Base-by-base conservation (phyloP, 2,797 vertebrate genomes). In the Brachyrhaphis roseni region DNA sequence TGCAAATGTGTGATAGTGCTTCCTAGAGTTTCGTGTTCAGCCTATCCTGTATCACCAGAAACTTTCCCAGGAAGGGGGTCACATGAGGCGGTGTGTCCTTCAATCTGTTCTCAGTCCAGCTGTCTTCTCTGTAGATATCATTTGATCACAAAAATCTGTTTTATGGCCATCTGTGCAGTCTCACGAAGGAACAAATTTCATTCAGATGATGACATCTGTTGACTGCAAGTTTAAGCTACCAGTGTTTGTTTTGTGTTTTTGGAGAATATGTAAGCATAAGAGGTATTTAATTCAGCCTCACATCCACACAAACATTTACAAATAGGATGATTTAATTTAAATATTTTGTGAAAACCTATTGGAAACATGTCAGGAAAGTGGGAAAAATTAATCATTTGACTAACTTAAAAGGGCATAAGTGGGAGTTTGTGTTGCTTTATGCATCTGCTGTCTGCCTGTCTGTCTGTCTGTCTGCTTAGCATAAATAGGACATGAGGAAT, bases 401-500 rank as follows among this genome's bases (percentile, higher is more conserved):
- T 80, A 76, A 77, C 31, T 81, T 28, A 31, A 76, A 72, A 62
- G 80, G 82, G 78, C 75, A 45, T 73, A 23, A 41, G 36, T 41
- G 81, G 80, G 46, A 53, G 71, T 79, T 80, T 74, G 55, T 64
- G 78, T 87, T 84, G 82, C 84, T 84, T 62, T 78, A 76, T 81
- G 74, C 82, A 84, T 82, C 84, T 76, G 75, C 80, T 83, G 82
- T 81, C 82, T 70, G 86, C 72, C 81, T 83, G 31, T 76, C 71
- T 74, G 76, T 84, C 81, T 83, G 31, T 76, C 71, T 74, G 76
- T 84, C 81, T 84, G 75, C 59, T 76, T 82, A 80, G 64, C 75
- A 88, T 78, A 75, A 85, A 86, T 73, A 81, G 82, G 77, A 87
- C 89, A 85, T 77, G 78, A 51, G 77, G 72, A 75, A 88, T 77